phyloP scores from a whole-genome alignment of 1,140 invertebrate genomes.

The Trypoxylus dichotomus region DNA sequence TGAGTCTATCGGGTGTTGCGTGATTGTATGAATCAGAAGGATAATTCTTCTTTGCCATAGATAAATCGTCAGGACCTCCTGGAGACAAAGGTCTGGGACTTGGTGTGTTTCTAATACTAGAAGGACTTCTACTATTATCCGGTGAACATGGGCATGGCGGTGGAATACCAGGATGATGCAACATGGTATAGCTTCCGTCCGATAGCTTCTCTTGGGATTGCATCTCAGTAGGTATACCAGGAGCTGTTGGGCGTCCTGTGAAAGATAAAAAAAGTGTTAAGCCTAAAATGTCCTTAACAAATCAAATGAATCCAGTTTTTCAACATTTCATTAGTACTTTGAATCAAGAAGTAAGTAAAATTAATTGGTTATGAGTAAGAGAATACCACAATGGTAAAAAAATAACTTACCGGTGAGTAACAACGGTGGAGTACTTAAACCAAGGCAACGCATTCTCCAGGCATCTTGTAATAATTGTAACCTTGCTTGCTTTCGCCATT shows the following conservation, averaged over 20 bases:
- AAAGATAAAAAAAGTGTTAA: too few species aligned
- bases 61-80: constrained; percentile 49
- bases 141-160: constrained; percentile 46
- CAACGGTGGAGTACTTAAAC: constrained; percentile 66
- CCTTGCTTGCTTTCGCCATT: constrained; percentile 85
- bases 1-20: constrained; percentile 1
- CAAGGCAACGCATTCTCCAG: constrained; percentile 85
- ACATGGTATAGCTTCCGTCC: constrained; percentile 40
- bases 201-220: constrained; percentile 40
- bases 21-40: constrained; percentile 19
- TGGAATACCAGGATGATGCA: constrained; percentile 38
- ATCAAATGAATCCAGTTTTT: too few species aligned
- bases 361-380: neutral
- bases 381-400: neutral
- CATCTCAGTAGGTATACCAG: constrained; percentile 35
- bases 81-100: constrained; percentile 46
- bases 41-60: constrained; percentile 42
- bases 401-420: constrained; percentile 51
- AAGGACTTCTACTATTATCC: constrained; percentile 40
- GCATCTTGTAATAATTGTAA: constrained; percentile 84
- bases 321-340: too few species aligned
- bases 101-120: constrained; percentile 44
- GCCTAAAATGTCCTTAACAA: too few species aligned
- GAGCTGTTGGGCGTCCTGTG: constrained; percentile 40
- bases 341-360: too few species aligned